These are phyloP conservation scores for Meleagris gallopavo DNA, from an alignment of 2,113 vertebrate species.

Conservation along the genomic window DNA sequence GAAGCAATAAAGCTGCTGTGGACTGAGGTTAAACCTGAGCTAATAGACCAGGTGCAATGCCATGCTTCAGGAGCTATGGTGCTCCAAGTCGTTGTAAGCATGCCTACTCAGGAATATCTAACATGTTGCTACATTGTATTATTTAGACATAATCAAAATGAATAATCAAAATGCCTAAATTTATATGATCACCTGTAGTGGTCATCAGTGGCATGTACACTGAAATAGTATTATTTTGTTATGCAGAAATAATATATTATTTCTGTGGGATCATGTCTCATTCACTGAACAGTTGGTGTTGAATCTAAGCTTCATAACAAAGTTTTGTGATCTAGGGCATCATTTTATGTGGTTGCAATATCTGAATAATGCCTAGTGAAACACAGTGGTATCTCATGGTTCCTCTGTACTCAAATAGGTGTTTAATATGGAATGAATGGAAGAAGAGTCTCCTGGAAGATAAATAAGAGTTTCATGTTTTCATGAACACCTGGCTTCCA, in stretches of 20 bases:
- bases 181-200: not conserved
- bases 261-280: not conserved
- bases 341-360: not conserved
- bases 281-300: not conserved
- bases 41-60: slow-evolving; percentile 23
- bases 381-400: not conserved
- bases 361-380: slow-evolving; percentile 36
- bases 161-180: slow-evolving; percentile 42
- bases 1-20: slow-evolving; percentile 48
- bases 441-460: not conserved
- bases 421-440: not conserved
- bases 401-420: not conserved
- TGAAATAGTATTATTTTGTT: slow-evolving; percentile 7
- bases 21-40: not conserved
- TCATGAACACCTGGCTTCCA: not conserved
- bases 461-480: not conserved
- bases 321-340: not conserved
- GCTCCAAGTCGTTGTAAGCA: slow-evolving; percentile 13
- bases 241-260: not conserved
- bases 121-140: slow-evolving; percentile 5
- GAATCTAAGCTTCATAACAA: not conserved
- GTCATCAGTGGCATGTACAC: not conserved
- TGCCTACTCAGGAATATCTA: slow-evolving; percentile 6
- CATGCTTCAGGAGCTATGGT: not conserved
- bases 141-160: slow-evolving; percentile 27